These are phyloP conservation scores for Heliconius nattereri DNA, from an alignment of 1,140 invertebrate species.

Conservation along the genomic window DNA sequence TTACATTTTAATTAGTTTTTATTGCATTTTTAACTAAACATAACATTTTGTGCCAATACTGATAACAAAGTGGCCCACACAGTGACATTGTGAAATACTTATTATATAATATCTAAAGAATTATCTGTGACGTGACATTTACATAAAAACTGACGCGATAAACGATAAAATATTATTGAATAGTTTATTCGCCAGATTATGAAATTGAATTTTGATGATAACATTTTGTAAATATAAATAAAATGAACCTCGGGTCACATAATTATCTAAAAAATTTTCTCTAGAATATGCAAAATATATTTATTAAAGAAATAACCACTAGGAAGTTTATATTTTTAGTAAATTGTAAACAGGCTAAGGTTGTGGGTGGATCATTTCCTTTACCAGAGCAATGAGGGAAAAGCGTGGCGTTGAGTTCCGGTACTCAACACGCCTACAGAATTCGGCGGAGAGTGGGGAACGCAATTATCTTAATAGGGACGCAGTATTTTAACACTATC, in stretches of 20 bases:
- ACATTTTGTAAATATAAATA: neutral
- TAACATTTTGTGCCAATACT: neutral
- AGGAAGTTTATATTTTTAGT: too few species aligned
- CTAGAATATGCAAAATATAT: too few species aligned
- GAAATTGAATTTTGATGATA: constrained; percentile 7
- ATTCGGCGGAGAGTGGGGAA: too few species aligned
- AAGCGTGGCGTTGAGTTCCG: too few species aligned
- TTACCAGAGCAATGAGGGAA: too few species aligned
- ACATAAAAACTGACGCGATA: neutral
- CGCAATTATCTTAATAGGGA: too few species aligned
- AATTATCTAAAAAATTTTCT: neutral
- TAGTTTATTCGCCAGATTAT: neutral
- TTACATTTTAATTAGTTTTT: neutral
- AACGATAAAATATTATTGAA: neutral
- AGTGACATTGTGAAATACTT: neutral
- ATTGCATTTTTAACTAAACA: neutral
- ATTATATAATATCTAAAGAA: neutral
- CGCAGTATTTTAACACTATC: too few species aligned
- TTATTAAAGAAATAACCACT: too few species aligned
- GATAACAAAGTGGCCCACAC: neutral
- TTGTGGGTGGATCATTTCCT: too few species aligned
- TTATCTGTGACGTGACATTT: neutral
- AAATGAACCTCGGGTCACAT: neutral
- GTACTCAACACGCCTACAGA: too few species aligned
- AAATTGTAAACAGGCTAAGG: too few species aligned